These are phyloP conservation scores for Indri indri DNA, from an alignment of 2,113 vertebrate species.

Conservation along the genomic window DNA sequence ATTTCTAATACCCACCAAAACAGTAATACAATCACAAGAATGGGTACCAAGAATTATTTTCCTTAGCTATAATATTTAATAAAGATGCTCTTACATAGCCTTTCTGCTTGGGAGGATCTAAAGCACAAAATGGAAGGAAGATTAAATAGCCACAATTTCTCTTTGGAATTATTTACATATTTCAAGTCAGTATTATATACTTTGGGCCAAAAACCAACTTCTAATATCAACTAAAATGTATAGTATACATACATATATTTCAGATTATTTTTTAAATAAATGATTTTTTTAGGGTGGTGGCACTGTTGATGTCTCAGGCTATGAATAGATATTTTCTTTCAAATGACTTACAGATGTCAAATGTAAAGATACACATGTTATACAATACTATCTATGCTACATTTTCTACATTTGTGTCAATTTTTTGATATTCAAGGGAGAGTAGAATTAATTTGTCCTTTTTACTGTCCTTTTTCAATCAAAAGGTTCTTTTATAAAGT, in stretches of 20 bases:
- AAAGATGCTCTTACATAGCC: background rate
- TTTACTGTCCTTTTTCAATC: background rate
- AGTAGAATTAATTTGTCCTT: background rate
- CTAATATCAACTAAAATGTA: background rate
- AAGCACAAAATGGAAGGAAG: background rate
- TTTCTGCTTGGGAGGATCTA: background rate
- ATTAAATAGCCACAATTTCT: background rate
- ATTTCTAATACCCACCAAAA: background rate
- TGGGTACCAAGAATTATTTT: background rate
- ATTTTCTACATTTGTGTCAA: background rate
- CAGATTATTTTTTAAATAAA: background rate
- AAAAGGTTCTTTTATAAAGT: background rate
- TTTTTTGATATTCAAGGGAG: background rate
- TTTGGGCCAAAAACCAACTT: background rate
- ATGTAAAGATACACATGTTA: background rate
- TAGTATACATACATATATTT: background rate
- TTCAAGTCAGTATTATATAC: background rate
- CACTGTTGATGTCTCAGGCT: background rate
- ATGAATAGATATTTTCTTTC: background rate
- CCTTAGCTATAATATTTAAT: conserved; percentile 9
- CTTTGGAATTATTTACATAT: background rate
- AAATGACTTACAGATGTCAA: background rate
- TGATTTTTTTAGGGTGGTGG: background rate
- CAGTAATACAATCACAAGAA: background rate
- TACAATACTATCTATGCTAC: background rate